These are phyloP conservation scores for Bradynema listronoti DNA, from an alignment of 1,140 invertebrate species.

Conservation along the genomic window DNA sequence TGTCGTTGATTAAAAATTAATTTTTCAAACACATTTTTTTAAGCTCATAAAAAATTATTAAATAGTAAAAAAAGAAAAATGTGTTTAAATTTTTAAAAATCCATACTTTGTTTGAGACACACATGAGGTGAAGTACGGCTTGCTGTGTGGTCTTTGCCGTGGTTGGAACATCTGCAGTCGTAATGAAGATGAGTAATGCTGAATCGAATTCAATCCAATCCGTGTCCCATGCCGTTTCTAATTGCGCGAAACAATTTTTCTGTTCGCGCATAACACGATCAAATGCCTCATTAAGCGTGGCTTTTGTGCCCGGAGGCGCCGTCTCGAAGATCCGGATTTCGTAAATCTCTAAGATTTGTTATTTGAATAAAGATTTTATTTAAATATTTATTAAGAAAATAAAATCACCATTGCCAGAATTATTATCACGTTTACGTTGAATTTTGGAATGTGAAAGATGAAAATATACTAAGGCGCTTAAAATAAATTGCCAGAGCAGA, in stretches of 20 bases:
- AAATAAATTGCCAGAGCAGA: too few species aligned
- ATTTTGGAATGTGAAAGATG: too few species aligned
- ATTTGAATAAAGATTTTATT: too few species aligned
- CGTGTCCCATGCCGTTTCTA: constrained; percentile 34
- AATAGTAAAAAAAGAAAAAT: too few species aligned
- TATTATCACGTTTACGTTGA: too few species aligned
- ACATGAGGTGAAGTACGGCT: constrained; percentile 41
- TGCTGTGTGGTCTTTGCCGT: constrained; percentile 23
- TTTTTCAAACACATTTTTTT: too few species aligned
- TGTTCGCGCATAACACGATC: constrained; percentile 32
- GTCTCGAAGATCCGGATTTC: constrained; percentile 41
- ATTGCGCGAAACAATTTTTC: constrained; percentile 46
- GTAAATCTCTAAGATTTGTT: constrained; percentile 46
- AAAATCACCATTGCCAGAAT: too few species aligned
- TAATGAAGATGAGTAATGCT: constrained; percentile 39
- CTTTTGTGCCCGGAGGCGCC: constrained; percentile 47
- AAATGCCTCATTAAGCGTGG: constrained; percentile 43
- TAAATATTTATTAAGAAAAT: too few species aligned
- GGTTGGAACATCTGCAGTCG: constrained; percentile 34
- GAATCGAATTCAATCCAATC: constrained; percentile 42
- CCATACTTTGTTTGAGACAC: constrained; percentile 38
- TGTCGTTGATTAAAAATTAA: too few species aligned
- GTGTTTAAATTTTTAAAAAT: too few species aligned
- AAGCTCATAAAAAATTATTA: too few species aligned
- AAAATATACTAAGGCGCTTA: too few species aligned